Evolutionary conservation across 1,140 invertebrate genomes (phyloP).

Genomic region (Rhagoletis pomonella): DNA sequence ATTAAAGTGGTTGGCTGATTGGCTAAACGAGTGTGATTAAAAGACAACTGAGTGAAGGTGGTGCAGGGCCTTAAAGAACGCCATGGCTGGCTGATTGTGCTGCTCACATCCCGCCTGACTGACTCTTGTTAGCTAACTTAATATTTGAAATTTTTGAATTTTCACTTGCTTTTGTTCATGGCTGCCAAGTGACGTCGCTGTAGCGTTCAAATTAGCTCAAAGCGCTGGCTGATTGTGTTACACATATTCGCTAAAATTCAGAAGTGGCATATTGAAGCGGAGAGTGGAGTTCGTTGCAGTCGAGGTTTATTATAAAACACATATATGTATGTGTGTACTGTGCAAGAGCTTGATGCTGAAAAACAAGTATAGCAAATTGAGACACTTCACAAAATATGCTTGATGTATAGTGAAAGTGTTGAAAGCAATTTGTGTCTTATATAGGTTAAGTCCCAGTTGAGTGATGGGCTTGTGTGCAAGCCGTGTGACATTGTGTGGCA

Average conservation of each 20-base stretch:
- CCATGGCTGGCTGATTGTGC: too few relatives aligned
- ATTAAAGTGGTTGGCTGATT: slow-evolving; percentile 30
- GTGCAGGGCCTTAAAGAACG: background rate
- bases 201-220: background rate
- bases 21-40: slow-evolving; percentile 12
- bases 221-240: background rate
- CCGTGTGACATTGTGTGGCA: background rate
- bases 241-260: background rate
- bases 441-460: background rate
- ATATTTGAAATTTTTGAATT: background rate
- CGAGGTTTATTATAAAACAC: too few relatives aligned
- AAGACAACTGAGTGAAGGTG: background rate
- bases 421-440: background rate
- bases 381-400: background rate
- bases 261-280: background rate
- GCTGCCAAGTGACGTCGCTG: background rate
- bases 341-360: background rate
- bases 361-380: too few relatives aligned
- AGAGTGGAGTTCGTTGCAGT: too few relatives aligned
- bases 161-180: background rate
- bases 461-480: background rate
- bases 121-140: background rate
- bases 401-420: background rate
- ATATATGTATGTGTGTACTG: background rate
- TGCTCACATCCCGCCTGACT: background rate